Evolutionary conservation across 2,888 invertebrate species (phyloP).

Genomic region (Neoaliturus tenellus): DNA sequence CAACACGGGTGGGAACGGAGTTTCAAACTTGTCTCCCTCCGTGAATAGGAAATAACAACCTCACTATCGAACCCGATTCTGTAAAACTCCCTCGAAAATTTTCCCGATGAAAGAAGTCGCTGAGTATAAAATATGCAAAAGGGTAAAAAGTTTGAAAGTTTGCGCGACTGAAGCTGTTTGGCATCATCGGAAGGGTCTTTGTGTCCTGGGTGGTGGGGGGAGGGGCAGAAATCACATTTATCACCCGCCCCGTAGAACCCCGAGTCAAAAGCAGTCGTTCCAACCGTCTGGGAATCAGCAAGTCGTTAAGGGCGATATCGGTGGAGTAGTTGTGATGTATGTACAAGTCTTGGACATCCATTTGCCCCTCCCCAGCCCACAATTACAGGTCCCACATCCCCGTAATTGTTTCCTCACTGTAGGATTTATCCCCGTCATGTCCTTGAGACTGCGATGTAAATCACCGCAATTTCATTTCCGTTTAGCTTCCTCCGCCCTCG

Average conservation of each 20-base stretch:
- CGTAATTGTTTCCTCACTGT: conserved; percentile 43
- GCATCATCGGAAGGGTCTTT: conserved; percentile 36
- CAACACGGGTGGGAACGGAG: no score
- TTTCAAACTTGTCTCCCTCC: not conserved
- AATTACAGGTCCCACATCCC: conserved; percentile 19
- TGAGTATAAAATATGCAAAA: conserved; percentile 52
- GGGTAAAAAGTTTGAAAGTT: conserved; percentile 51
- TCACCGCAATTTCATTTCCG: conserved; percentile 50
- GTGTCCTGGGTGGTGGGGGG: not conserved
- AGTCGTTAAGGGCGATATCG: conserved; percentile 48
- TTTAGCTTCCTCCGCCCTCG: not conserved
- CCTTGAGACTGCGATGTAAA: conserved; percentile 49
- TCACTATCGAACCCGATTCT: not conserved
- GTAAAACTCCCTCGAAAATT: conserved; percentile 7
- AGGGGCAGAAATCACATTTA: conserved; percentile 50
- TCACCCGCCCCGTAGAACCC: conserved; percentile 32
- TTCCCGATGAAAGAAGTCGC: conserved; percentile 41
- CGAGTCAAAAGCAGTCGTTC: conserved; percentile 47
- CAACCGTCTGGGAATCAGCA: conserved; percentile 13
- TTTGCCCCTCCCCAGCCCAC: conserved; percentile 13
- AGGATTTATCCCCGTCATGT: conserved; percentile 26
- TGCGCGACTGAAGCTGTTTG: conserved; percentile 40
- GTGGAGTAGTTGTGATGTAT: conserved; percentile 26
- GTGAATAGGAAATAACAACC: conserved; percentile 27
- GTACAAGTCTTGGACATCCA: conserved; percentile 24